These are phyloP conservation scores for Schrankia costaestrigalis DNA, from an alignment of 2,888 invertebrate genomes.

Conservation along the genomic window DNA sequence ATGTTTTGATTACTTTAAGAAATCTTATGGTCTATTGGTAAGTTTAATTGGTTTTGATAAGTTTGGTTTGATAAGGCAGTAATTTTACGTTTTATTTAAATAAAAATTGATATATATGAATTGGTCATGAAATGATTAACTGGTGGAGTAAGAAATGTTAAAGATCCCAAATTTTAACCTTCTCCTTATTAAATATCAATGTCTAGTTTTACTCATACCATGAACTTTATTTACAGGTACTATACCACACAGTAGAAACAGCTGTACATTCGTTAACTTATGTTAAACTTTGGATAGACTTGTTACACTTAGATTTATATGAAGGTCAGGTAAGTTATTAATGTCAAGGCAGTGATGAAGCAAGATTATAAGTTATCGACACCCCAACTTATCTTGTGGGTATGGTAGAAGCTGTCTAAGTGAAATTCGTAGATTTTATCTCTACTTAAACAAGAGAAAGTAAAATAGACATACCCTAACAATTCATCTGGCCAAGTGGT, in stretches of 20 bases:
- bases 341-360: too few relatives aligned
- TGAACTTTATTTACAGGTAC: background rate
- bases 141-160: background rate
- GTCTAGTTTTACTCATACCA: background rate
- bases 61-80: background rate
- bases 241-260: background rate
- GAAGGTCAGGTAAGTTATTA: background rate
- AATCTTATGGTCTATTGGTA: background rate
- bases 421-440: too few relatives aligned
- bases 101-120: too few relatives aligned
- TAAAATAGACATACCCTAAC: too few relatives aligned
- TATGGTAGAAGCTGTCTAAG: too few relatives aligned
- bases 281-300: constrained; percentile 1
- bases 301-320: background rate
- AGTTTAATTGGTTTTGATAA: background rate
- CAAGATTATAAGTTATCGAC: too few relatives aligned
- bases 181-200: background rate
- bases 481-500: too few relatives aligned
- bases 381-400: too few relatives aligned
- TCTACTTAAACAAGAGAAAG: too few relatives aligned
- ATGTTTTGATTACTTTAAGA: background rate
- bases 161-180: background rate
- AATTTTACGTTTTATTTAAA: too few relatives aligned
- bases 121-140: too few relatives aligned
- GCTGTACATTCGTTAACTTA: background rate